Conservation (phyloP, 2,888 invertebrate genomes). For the Nasonovia ribisnigri region DNA sequence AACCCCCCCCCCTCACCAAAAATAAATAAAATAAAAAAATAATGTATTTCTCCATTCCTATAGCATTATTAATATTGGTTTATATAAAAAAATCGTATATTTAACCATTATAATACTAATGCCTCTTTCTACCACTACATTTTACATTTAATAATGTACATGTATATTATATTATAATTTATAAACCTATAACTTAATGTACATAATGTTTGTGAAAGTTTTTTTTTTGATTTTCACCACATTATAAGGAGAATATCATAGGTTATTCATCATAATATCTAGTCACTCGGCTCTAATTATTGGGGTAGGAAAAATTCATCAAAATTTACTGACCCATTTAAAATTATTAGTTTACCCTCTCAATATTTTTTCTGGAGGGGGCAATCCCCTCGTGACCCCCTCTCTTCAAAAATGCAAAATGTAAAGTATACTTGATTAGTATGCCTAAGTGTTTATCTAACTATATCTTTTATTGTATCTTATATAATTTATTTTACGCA, state of each 20-base stretch:
- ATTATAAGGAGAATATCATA: not conserved
- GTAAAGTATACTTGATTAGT: not conserved
- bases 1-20: too few species aligned
- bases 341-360: too few species aligned
- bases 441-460: not conserved
- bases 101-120: not conserved
- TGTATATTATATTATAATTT: not conserved
- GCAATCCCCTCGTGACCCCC: too few species aligned
- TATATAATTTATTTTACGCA: conserved; percentile 19
- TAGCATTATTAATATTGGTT: not conserved
- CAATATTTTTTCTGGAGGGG: too few species aligned
- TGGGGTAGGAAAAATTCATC: too few species aligned
- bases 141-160: not conserved
- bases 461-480: too few species aligned
- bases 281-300: too few species aligned
- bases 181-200: not conserved
- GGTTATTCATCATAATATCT: too few species aligned
- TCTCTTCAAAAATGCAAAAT: too few species aligned
- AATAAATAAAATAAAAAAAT: not conserved
- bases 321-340: too few species aligned
- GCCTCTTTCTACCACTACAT: too few species aligned
- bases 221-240: not conserved
- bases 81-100: not conserved
- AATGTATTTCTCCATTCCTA: not conserved
- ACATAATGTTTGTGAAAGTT: not conserved